Evolutionary conservation across 2,888 invertebrate species (phyloP).

Genomic region (Stegana nigrithorax): DNA sequence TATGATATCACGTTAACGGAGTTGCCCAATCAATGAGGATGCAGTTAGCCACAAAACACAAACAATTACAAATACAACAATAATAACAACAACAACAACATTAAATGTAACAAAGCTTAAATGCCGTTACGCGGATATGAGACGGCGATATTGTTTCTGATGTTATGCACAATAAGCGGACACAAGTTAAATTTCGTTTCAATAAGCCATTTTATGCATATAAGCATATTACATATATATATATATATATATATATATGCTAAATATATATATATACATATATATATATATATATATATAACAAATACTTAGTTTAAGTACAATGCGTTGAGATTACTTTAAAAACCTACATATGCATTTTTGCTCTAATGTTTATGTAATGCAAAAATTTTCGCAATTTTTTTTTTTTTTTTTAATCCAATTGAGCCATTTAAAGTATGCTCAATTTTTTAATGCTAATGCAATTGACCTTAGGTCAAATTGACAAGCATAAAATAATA

Average conservation of each 20-base stretch:
- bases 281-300: slow-evolving; percentile 20
- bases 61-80: slow-evolving; percentile 11
- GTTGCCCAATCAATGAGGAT: slow-evolving; percentile 76
- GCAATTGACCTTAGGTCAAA: too few species aligned
- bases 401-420: too few species aligned
- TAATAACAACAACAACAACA: not conserved
- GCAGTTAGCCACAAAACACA: not conserved
- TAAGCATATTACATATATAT: slow-evolving; percentile 47
- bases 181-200: slow-evolving; percentile 51
- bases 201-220: slow-evolving; percentile 53
- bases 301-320: slow-evolving; percentile 28
- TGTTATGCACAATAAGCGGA: slow-evolving; percentile 38
- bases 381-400: too few species aligned
- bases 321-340: slow-evolving; percentile 14
- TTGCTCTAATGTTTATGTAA: too few species aligned
- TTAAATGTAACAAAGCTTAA: not conserved
- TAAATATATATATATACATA: slow-evolving; percentile 27
- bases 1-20: slow-evolving; percentile 89
- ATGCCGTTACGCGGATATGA: not conserved
- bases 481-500: not conserved
- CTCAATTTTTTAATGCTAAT: too few species aligned
- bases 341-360: too few species aligned
- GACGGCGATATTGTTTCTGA: not conserved
- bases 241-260: slow-evolving; percentile 18
- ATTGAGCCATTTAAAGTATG: too few species aligned